A percentile compares a stretch with the other conserved stretches of the same genome.
Conservation (phyloP, 2,888 invertebrate genomes). For the Ferrisia virgata region DNA sequence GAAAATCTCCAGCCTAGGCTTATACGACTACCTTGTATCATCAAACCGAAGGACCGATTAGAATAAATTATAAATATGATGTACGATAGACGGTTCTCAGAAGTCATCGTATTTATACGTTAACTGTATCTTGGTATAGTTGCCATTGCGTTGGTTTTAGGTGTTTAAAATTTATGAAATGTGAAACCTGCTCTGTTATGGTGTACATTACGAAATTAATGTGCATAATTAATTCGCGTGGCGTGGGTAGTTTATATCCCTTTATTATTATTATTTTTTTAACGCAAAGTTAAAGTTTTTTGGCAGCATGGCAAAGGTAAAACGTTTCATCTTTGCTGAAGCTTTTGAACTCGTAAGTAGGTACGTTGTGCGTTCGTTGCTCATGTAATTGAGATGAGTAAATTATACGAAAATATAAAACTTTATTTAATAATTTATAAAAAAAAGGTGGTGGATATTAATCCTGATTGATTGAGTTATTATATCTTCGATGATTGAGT, state of each 20-base stretch:
- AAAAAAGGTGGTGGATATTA: no score
- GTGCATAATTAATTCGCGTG: neutral
- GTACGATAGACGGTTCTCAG: neutral
- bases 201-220: neutral
- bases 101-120: neutral
- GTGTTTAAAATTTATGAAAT: slow-evolving; percentile 12
- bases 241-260: neutral
- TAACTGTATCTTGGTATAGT: neutral
- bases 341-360: no score
- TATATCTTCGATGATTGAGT: neutral
- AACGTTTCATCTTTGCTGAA: neutral
- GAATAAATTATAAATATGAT: neutral
- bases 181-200: neutral
- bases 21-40: neutral
- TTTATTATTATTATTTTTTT: neutral
- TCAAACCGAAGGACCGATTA: neutral
- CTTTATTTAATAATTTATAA: no score
- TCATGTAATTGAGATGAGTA: no score
- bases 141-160: neutral
- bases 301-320: no score
- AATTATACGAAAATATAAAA: no score
- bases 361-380: no score
- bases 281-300: no score
- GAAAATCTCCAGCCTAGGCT: neutral
- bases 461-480: neutral